Conservation (phyloP, 2,113 vertebrate genomes). For the Craseonycteris thonglongyai region DNA sequence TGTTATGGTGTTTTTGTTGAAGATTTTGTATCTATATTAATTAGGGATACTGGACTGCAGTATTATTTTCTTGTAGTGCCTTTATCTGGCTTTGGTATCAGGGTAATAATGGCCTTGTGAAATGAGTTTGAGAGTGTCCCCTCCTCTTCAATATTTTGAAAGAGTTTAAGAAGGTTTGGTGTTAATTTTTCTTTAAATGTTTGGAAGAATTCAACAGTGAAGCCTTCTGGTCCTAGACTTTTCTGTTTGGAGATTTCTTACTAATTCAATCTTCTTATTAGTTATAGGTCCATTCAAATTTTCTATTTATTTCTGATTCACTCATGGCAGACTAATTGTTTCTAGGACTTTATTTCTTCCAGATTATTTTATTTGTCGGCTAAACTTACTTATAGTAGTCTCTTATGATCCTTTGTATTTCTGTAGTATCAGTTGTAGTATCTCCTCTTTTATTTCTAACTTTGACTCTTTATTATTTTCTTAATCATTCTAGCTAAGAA, state of each 20-base stretch:
- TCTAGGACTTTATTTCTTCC: not conserved
- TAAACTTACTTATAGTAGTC: not conserved
- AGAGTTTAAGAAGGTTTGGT: not conserved
- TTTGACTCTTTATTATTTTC: not conserved
- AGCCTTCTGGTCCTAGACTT: too few relatives aligned
- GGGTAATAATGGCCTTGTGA: not conserved
- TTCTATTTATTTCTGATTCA: not conserved
- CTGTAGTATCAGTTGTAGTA: not conserved
- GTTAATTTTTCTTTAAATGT: not conserved
- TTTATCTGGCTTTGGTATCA: not conserved
- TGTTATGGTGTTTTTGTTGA: not conserved
- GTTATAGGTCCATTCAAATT: not conserved
- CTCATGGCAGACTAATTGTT: not conserved
- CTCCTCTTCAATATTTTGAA: not conserved
- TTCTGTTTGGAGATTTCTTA: not conserved
- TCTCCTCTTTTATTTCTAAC: not conserved
- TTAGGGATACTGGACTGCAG: too few relatives aligned
- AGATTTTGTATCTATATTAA: too few relatives aligned
- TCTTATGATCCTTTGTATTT: not conserved
- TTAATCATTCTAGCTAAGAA: not conserved
- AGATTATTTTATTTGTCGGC: not conserved
- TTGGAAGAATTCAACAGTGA: not conserved
- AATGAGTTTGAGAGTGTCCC: not conserved
- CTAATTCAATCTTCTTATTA: not conserved
- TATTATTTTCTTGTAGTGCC: not conserved